Evolutionary conservation across 1,140 invertebrate genomes (phyloP).

Genomic region (Nasonia vitripennis): DNA sequence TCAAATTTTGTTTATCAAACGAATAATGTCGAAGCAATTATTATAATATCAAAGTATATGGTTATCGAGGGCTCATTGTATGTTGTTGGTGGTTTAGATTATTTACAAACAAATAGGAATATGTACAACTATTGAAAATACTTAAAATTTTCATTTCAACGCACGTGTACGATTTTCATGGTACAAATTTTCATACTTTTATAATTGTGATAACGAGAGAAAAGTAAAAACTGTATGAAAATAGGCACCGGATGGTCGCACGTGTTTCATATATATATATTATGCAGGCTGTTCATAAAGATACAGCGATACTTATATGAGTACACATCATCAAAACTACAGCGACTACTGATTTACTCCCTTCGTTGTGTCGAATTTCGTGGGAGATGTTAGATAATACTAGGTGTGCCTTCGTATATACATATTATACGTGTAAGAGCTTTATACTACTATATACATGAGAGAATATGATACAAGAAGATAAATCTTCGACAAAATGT

Average conservation of each 20-base stretch:
- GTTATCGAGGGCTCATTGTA: not conserved
- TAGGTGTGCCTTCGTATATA: not conserved
- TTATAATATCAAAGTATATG: not conserved
- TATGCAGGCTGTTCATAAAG: not conserved
- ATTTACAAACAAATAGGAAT: slow-evolving; percentile 13
- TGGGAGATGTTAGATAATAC: not conserved
- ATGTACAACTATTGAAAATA: slow-evolving; percentile 1
- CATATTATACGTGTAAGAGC: not conserved
- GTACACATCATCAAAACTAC: not conserved
- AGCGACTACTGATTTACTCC: not conserved
- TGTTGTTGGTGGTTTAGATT: not conserved
- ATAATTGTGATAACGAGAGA: too few species aligned
- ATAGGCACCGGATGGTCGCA: not conserved
- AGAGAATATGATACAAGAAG: not conserved
- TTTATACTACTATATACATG: not conserved
- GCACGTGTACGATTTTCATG: not conserved
- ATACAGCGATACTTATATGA: not conserved
- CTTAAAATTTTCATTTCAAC: not conserved
- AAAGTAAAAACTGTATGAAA: too few species aligned
- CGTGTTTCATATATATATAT: not conserved
- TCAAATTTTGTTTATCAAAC: too few species aligned
- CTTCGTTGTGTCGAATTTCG: not conserved
- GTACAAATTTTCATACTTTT: not conserved
- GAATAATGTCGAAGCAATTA: too few species aligned
- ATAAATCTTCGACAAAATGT: not conserved